Base-by-base conservation (phyloP, 1,140 invertebrate genomes). In the Bathynomus jamesi region DNA sequence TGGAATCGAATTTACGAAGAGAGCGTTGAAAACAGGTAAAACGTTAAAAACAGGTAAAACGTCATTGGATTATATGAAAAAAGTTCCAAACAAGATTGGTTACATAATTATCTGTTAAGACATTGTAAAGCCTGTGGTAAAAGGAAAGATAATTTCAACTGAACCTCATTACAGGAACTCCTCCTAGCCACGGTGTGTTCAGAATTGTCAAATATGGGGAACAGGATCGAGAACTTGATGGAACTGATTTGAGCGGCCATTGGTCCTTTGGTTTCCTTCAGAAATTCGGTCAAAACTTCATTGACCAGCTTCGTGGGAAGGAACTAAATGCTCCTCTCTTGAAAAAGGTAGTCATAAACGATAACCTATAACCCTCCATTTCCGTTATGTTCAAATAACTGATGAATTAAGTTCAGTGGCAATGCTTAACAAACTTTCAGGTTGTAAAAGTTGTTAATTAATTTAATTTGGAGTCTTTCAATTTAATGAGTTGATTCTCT, bases 231-330 rank as follows among this genome's bases (percentile, higher is more conserved):
- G 86, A 93, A 64, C 81, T 96, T 4, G 93, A 95, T 79, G 94
- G 94, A 21, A 96, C 93, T 17, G 92, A 96, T 82, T 82, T 97
- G 69, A 92, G 93, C 17, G 92, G 94, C 27, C 94, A 96, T 79
- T 94, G 91, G 87, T 93, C 92, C 2, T 97, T 96, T 82, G 91
- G 92, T 2, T 92, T 92, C 3, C 84, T 97, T 11, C 94, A 97
- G 82, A 96, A 95, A 83, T 97, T 96, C 82, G 95, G 95, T 17
- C 92, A 96, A 85, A 92, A 91, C 65, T 87, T 97, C 80, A 87
- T 96, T 78, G 94, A 95, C 81, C 88, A 92, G 74, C 85, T 97
- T 28, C 86, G 91, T 76, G 94, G 94, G 68, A 83, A 92, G 24
- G 90, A 87, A 81, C 82, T 96, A 69, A 89, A 91, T 32, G 91